Conservation (phyloP, 1,140 invertebrate species). For the Scaptomyza pallida region DNA sequence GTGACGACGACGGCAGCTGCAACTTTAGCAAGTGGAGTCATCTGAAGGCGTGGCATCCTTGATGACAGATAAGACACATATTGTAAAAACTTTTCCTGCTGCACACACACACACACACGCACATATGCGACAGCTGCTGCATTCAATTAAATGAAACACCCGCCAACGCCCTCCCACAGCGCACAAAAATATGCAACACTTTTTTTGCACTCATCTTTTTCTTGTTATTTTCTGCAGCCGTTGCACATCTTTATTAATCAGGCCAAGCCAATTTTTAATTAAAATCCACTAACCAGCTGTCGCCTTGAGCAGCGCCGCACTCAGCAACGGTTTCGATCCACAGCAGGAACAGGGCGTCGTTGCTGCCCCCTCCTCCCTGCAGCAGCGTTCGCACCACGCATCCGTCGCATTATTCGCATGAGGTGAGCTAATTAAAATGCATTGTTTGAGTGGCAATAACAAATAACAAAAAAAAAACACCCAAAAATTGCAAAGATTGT, state of each 20-base stretch:
- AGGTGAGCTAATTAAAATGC: slow-evolving; percentile 75
- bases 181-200: slow-evolving; percentile 59
- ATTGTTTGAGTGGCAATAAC: slow-evolving; percentile 50
- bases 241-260: slow-evolving; percentile 63
- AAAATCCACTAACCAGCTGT: slow-evolving; percentile 65
- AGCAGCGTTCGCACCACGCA: slow-evolving; percentile 46
- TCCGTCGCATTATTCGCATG: slow-evolving; percentile 43
- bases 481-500: not conserved
- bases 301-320: slow-evolving; percentile 53
- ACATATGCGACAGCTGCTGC: slow-evolving; percentile 24
- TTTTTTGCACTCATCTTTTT: slow-evolving; percentile 7
- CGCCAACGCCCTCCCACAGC: not conserved
- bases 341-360: slow-evolving; percentile 38
- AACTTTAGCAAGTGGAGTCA: slow-evolving; percentile 3
- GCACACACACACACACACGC: slow-evolving; percentile 22
- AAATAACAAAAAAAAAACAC: slow-evolving; percentile 20
- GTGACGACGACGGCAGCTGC: slow-evolving; percentile 27
- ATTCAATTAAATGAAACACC: slow-evolving; percentile 21
- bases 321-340: slow-evolving; percentile 50
- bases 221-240: not conserved
- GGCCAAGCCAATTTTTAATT: slow-evolving; percentile 60
- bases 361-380: slow-evolving; percentile 9
- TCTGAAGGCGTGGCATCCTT: slow-evolving; percentile 11
- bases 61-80: slow-evolving; percentile 74
- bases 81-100: slow-evolving; percentile 36